Base-by-base conservation (phyloP, 2,888 invertebrate genomes). In the Ophion ellenae region DNA sequence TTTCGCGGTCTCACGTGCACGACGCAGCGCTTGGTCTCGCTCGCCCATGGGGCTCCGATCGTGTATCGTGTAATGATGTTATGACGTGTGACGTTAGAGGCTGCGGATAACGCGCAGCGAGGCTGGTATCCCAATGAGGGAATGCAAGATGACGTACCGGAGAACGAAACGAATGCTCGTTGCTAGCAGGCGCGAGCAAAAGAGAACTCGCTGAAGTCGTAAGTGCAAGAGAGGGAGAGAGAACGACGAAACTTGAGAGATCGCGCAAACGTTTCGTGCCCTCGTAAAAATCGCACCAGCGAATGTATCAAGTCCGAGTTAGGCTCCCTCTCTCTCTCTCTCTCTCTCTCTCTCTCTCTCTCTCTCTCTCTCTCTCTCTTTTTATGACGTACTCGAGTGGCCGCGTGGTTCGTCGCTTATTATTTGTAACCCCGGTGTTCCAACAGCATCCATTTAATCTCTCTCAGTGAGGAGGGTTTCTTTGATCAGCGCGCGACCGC, bases 401-500 rank as follows among this genome's bases (percentile, higher is more conserved):
- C 74, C 78, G 74, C 82, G 85, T 80, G 78, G 78, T 88, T 90
- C 87, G 85, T 90, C 83, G 89, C 89, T 92, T 92, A 93, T 93
- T 93, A 93, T 93, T 93, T 93, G 93, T 92, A 91, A 90, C 91
- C 91, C 88, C 89, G 91, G 91, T 90, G 92, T 91, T 92, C 92
- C 92, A 91, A 91, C 93, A 92, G 93, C 91, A 92, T 93, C 91
- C 92, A 93, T 93, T 93, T 93, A 93, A 93, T 93, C 93, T 93
- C 92, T 93, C 92, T 92, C 92, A 91, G 91, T 92, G 92, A 92
- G 91, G 90, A 92, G 92, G 90, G 92, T 93, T 93, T 93, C 93
- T 93, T 93, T 93, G 93, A 93, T 93, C 93, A 93, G 91, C 92
- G 92, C 93, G 93, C 93, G 92, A 93, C 93, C 93, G 93, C 93